Evolutionary conservation across 2,113 vertebrate genomes (phyloP).

Genomic region (Otolemur garnettii): DNA sequence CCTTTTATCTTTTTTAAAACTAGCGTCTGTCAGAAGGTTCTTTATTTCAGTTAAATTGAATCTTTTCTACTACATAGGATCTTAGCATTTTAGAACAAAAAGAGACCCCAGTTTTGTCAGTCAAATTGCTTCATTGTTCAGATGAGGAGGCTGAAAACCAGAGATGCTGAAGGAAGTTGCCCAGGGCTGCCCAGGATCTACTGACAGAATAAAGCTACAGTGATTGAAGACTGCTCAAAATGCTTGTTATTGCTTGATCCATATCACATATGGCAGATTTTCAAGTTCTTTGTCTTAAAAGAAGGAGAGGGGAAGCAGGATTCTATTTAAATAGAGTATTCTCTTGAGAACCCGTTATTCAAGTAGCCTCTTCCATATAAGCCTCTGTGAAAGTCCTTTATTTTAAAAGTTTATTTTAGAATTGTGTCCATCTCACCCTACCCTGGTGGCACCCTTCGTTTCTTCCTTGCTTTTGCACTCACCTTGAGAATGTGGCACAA

Average conservation of each 20-base stretch:
- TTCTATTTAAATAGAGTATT: not conserved
- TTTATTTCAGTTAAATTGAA: slow-evolving; percentile 18
- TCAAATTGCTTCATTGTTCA: not conserved
- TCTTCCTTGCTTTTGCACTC: not conserved
- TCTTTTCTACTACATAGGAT: not conserved
- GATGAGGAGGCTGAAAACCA: not conserved
- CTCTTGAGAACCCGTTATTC: not conserved
- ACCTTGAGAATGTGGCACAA: not conserved
- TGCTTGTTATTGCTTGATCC: not conserved
- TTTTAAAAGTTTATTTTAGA: slow-evolving; percentile 3
- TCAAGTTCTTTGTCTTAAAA: slow-evolving; percentile 10
- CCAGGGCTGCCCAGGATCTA: not conserved
- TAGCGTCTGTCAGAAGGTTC: not conserved
- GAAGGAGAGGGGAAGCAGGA: not conserved
- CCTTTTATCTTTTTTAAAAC: not conserved
- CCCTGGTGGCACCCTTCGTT: not conserved
- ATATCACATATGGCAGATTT: not conserved
- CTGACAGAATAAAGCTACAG: not conserved
- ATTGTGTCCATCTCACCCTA: not conserved
- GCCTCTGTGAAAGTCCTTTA: not conserved
- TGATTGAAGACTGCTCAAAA: not conserved
- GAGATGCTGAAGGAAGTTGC: not conserved
- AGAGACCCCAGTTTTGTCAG: not conserved
- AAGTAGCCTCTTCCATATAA: not conserved
- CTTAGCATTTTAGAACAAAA: not conserved